Evolutionary conservation across 2,113 vertebrate species (phyloP).

Genomic region (Indicator maculatus): DNA sequence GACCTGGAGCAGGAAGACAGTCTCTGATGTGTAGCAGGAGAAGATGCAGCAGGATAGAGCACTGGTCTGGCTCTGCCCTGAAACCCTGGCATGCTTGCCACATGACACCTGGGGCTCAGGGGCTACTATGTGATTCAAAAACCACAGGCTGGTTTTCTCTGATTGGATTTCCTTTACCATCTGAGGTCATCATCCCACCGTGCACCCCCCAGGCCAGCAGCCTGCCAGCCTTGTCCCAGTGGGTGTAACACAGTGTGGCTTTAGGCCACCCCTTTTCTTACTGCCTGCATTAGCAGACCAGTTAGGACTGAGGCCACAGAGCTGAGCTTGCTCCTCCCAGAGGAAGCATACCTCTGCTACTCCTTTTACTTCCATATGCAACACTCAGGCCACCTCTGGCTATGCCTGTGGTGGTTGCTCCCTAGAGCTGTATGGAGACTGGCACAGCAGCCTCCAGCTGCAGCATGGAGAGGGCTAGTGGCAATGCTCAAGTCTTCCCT

Average conservation of each 20-base stretch:
- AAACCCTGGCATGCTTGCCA: not conserved
- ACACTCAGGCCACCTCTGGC: not conserved
- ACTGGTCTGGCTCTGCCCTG: not conserved
- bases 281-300: not conserved
- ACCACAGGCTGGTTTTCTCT: not conserved
- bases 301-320: not conserved
- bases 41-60: not conserved
- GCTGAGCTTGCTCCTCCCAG: not conserved
- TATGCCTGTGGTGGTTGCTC: not conserved
- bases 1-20: not conserved
- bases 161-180: not conserved
- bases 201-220: not conserved
- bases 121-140: not conserved
- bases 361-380: not conserved
- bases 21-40: not conserved
- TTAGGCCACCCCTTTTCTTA: not conserved
- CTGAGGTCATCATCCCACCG: not conserved
- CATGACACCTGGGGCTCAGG: not conserved
- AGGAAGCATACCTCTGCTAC: not conserved
- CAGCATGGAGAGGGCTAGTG: too few relatives aligned
- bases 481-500: too few relatives aligned
- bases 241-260: not conserved
- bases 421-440: not conserved
- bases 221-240: not conserved
- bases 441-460: accelerated